Evolutionary conservation across 1,140 invertebrate species (phyloP), one percentile per base, ranked within the genome.

Genomic region (Calliphora vicina): DNA sequence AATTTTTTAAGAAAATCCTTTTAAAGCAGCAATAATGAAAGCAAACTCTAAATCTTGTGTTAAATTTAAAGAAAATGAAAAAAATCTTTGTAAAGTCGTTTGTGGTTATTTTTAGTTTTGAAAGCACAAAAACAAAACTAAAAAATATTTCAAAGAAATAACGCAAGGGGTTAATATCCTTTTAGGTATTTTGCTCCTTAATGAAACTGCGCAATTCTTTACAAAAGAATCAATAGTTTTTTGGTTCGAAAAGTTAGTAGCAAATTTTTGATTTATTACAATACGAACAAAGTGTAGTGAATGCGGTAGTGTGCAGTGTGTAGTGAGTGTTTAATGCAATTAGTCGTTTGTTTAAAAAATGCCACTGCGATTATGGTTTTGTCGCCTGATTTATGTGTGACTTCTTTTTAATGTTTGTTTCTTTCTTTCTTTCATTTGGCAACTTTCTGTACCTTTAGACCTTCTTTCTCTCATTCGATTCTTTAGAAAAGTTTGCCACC

Each of bases 181-280:
- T 23, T 20, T 57, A 6, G 15, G 15, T 57, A 6, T 6, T 17
- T 15, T 15, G 50, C 50, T 67, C 9, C n/a, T 23, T 57, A 23
- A 67, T 25, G 20, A n/a, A 67, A 67, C 61, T 67, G 61, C 61
- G 61, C 61, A 67, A 67, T 67, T 67, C n/a, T 23, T 67, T 67
- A 6, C 61, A 67, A 67, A 67, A 67, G 61, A 67, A 67, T 20
- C 61, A 67, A 67, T 23, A 67, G 45, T 67, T 67, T 67, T 67
- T 67, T 23, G 9, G 10, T 35, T 8, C 35, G 35, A 35, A 23
- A 23, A 67, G 6, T 67, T 67, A 20, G 20, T 67, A 67, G 61
- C 61, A 67, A 67, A 25, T 67, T 25, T 23, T 20, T 67, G 61
- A 67, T 67, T 67, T 67, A 67, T 67, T 67, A 67, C 61, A 67